Evolutionary conservation across 2,888 invertebrate species (phyloP), one percentile per base, ranked within the genome.

Genomic region (Reticulitermes lucifugus): DNA sequence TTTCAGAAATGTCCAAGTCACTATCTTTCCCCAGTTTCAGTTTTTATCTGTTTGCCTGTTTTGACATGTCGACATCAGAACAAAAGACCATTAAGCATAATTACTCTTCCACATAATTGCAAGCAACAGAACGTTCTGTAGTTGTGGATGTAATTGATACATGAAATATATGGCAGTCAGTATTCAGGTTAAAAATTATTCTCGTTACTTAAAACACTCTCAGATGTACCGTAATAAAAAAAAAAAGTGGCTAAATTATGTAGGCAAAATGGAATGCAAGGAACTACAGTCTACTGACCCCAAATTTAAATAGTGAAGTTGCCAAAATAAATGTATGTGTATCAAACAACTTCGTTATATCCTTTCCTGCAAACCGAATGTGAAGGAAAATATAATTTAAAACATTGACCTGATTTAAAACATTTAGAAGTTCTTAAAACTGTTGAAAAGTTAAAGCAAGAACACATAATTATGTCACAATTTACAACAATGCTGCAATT

Each of bases 351-450:
- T 29, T n/a, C 77, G n/a, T 77, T 9, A 51, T 77, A 51, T 77
- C 18, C 77, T 77, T 77, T 77, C 51, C 22, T 43, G 41, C 35
- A 51, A 2, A 21, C 46, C 73, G 5, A 5, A 12, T 46, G 14
- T 46, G 77, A 46, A 77, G 41, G 22, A 43, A 77, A 77, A n/a
- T 22, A 46, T 35, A 18, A 75, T 77, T 46, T 51, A 22, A 77
- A 77, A 77, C 29, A 10, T 43, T 77, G 4, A 51, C 41, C 4
- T 73, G 73, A 73, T 14, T 10, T 21, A 77, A 77, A 77, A 77
- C 77, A 77, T 46, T 77, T 46, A 77, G 77, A 51, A 77, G 77
- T 77, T 77, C 2, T 46, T 51, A 77, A 46, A 41, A 77, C 77
- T 46, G 46, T 6, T 51, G 12, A 77, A 46, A n/a, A 22, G 21